Base-by-base conservation (phyloP, 2,888 invertebrate species). In the Melikaiella ostensackeni region DNA sequence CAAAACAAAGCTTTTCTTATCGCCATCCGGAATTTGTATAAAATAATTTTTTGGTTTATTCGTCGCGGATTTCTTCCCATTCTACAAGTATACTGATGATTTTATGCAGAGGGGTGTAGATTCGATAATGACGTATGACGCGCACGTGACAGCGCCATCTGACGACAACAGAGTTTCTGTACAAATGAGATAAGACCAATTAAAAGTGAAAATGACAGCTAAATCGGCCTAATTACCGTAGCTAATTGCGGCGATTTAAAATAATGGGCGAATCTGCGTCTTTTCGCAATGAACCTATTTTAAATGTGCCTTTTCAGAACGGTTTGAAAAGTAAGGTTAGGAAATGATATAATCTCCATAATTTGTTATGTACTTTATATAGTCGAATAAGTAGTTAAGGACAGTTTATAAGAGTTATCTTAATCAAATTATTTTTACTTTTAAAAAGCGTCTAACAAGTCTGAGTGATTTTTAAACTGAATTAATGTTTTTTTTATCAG, bases 1-100 rank as follows among this genome's bases (percentile, higher is more conserved):
- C 9, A 70, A 50, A 70, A 70, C 50, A 70, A 50, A 46, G 66
- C 66, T 46, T 16, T n/a, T n/a, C 19, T 70, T 70, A 70, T 70
- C 70, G 13, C 30, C n/a, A 11, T 50, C 5, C 50, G 50, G 46
- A 27, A 50, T 11, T 30, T 4, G n/a, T 33, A 11, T 66, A 46
- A 3, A 46, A 16, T 42, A 30, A 19, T 30, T 50, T 70, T 9
- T n/a, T 6, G 16, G 30, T 33, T 70, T 70, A 70, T 70, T 50
- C 30, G n/a, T 66, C 30, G 6, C 8, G 11, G 66, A 50, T 50
- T 70, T 70, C 57, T 57, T 57, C 11, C 9, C 38, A 11, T 38
- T 11, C 38, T 9, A 38, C 2, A 11, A 38, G 38, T 11, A 11
- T 11, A 38, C 1, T 38, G n/a, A n/a, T 21, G 11, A 55, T 55